These are phyloP conservation scores for Drosophila lutescens DNA, from an alignment of 2,888 invertebrate species.

Conservation along the genomic window DNA sequence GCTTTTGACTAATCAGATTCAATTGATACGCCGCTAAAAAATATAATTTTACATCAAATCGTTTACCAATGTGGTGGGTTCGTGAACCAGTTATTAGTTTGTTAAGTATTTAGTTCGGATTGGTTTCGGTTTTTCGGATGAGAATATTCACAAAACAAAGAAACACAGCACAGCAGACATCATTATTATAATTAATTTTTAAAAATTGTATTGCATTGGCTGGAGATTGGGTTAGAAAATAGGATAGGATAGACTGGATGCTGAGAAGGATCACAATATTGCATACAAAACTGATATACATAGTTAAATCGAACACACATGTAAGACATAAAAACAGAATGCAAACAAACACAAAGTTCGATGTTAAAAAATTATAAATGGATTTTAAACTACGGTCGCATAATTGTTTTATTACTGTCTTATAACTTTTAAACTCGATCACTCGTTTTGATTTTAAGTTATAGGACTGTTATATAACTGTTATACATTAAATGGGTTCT, in stretches of 20 bases:
- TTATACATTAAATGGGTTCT: neutral
- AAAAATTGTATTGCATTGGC: constrained; percentile 48
- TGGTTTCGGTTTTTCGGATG: constrained; percentile 11
- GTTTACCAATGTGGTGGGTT: constrained; percentile 42
- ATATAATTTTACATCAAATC: constrained; percentile 55
- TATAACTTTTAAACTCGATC: neutral
- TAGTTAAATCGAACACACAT: too few species aligned
- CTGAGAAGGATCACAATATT: neutral
- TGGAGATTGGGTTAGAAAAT: constrained; percentile 3
- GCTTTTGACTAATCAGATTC: constrained; percentile 63
- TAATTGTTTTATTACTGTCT: neutral
- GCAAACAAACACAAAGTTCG: neutral
- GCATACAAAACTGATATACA: neutral
- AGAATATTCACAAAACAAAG: constrained; percentile 26
- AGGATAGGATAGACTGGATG: neutral
- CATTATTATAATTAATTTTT: neutral
- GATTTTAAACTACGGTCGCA: neutral
- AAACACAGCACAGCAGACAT: constrained; percentile 37
- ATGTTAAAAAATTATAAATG: neutral
- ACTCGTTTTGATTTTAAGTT: too few species aligned
- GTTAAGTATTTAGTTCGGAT: constrained; percentile 2
- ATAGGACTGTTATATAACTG: neutral
- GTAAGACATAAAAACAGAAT: neutral
- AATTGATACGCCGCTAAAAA: constrained; percentile 70
- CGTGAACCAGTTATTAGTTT: constrained; percentile 29